phyloP scores from a whole-genome alignment of 2,797 vertebrate genomes.

The Sebastes steindachneri region DNA sequence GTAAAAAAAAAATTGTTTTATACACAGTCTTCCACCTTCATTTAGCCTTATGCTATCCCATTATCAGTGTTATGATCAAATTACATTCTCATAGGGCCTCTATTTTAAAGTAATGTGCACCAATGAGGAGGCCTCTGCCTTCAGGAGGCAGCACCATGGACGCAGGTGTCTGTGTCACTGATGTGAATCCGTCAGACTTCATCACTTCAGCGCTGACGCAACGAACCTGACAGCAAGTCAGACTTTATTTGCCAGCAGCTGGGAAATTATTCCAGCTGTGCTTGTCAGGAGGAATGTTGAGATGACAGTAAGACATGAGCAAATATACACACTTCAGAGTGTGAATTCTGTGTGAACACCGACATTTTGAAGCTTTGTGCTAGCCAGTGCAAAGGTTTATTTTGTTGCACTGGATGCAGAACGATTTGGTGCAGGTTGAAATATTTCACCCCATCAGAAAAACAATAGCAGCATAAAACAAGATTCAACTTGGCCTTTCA shows the following conservation, averaged over 20 bases:
- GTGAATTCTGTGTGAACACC: not conserved
- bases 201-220: not conserved
- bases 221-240: conserved; percentile 19
- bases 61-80: not conserved
- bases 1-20: not conserved
- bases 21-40: not conserved
- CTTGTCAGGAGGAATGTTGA: not conserved
- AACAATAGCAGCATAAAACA: conserved; percentile 14
- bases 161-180: not conserved
- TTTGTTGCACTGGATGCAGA: not conserved
- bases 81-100: not conserved
- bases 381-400: not conserved
- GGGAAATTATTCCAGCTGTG: not conserved
- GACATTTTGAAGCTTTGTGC: not conserved
- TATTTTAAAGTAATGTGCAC: not conserved
- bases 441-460: not conserved
- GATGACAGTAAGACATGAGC: not conserved
- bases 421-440: not conserved
- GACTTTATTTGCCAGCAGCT: conserved; percentile 5
- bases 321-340: not conserved
- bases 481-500: not conserved
- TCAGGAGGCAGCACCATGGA: not conserved
- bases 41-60: not conserved
- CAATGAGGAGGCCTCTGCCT: not conserved
- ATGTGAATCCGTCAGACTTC: conserved; percentile 18